phyloP scores from a whole-genome alignment of 2,113 vertebrate genomes.

The Thunnus maccoyii region DNA sequence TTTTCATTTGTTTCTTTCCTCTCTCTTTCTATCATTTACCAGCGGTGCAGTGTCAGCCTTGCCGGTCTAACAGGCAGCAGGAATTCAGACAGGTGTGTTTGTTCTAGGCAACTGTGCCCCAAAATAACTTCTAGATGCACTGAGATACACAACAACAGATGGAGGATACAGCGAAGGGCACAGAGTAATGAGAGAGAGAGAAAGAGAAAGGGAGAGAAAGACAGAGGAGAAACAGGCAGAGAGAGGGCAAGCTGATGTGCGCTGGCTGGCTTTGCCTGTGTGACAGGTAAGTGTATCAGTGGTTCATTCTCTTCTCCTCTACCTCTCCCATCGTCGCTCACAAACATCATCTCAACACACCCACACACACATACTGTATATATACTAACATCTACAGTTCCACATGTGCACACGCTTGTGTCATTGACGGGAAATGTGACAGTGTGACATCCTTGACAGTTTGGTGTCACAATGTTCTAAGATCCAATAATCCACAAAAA shows the following conservation, averaged over 20 bases:
- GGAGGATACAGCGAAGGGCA: slow-evolving; percentile 55
- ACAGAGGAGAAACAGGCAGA: slow-evolving; percentile 13
- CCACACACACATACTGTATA: slow-evolving; percentile 20
- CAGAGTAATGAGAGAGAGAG: slow-evolving; percentile 42
- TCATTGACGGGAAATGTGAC: slow-evolving; percentile 75
- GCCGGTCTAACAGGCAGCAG: slow-evolving; percentile 59
- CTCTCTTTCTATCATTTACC: slow-evolving; percentile 33
- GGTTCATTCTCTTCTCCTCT: slow-evolving; percentile 54
- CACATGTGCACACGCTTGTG: slow-evolving; percentile 39
- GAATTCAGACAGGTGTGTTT: slow-evolving; percentile 65
- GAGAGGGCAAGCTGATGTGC: slow-evolving; percentile 30
- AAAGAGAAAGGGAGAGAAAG: not conserved
- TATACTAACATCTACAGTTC: slow-evolving; percentile 31
- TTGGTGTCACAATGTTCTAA: slow-evolving; percentile 84
- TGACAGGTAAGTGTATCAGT: slow-evolving; percentile 59
- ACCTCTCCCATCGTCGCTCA: slow-evolving; percentile 18
- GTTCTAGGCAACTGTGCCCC: slow-evolving; percentile 62
- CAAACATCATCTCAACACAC: slow-evolving; percentile 3
- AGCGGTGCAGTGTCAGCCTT: slow-evolving; percentile 55
- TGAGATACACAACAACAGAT: slow-evolving; percentile 65
- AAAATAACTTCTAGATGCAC: slow-evolving; percentile 71
- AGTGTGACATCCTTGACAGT: slow-evolving; percentile 87
- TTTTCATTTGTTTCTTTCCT: slow-evolving; percentile 50
- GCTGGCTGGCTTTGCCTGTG: slow-evolving; percentile 42
- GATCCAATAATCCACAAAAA: slow-evolving; percentile 77